These are phyloP conservation scores for Okamejei kenojei DNA, from an alignment of 2,797 vertebrate species.

Conservation along the genomic window DNA sequence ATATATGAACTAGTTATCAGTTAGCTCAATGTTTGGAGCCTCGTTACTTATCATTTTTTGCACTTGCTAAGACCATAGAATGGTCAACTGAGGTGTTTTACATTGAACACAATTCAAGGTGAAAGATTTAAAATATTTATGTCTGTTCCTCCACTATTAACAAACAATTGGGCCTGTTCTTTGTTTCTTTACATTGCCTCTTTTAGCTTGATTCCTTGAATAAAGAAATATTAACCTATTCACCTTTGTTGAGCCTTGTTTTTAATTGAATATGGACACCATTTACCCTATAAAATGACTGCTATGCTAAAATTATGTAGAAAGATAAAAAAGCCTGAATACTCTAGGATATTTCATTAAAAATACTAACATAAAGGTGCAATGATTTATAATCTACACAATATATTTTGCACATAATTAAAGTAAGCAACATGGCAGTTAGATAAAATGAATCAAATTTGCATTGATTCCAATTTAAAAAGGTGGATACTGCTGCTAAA, in stretches of 20 bases:
- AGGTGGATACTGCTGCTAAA: not conserved
- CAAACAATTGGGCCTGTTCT: not conserved
- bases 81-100: not conserved
- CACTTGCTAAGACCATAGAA: not conserved
- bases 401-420: not conserved
- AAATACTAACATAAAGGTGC: not conserved
- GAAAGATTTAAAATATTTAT: not conserved
- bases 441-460: not conserved
- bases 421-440: not conserved
- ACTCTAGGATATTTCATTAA: not conserved
- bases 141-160: not conserved
- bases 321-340: not conserved
- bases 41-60: not conserved
- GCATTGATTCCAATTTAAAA: not conserved
- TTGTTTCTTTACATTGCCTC: not conserved
- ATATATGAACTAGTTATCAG: not conserved
- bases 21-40: not conserved
- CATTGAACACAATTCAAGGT: not conserved
- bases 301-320: not conserved
- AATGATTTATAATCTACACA: not conserved
- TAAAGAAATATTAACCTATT: not conserved
- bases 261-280: not conserved
- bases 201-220: not conserved
- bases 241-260: not conserved
- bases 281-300: not conserved